Conservation (phyloP, 2,113 vertebrate genomes). For the Pteronura brasiliensis region DNA sequence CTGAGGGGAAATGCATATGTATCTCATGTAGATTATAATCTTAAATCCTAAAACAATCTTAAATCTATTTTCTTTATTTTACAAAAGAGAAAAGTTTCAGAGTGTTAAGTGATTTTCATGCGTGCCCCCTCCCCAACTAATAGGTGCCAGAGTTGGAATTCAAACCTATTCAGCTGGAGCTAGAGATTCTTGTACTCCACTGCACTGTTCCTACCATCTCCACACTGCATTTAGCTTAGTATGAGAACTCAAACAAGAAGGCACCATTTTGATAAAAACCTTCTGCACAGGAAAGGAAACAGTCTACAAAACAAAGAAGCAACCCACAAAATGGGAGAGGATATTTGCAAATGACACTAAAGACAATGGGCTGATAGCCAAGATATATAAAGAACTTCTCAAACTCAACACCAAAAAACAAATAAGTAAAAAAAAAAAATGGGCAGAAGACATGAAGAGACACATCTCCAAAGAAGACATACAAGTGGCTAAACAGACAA, state of each 20-base stretch:
- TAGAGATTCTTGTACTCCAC: rapidly evolving
- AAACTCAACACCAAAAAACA: too few relatives aligned
- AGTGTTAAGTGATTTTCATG: not conserved
- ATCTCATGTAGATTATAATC: not conserved
- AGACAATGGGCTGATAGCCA: too few relatives aligned
- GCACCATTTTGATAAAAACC: not conserved
- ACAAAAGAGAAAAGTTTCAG: not conserved
- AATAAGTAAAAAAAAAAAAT: too few relatives aligned
- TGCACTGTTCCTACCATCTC: not conserved
- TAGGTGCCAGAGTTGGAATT: not conserved
- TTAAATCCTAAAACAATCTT: not conserved
- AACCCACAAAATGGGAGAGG: too few relatives aligned
- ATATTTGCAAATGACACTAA: too few relatives aligned
- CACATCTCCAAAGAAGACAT: too few relatives aligned
- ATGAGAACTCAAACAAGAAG: not conserved
- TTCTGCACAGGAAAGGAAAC: too few relatives aligned
- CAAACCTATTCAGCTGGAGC: too few relatives aligned
- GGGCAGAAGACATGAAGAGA: too few relatives aligned
- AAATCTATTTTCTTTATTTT: not conserved
- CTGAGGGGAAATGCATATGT: not conserved
- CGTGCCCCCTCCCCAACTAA: rapidly evolving
- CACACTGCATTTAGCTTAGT: not conserved
- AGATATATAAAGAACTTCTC: too few relatives aligned
- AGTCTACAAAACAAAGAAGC: too few relatives aligned
- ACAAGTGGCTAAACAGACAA: too few relatives aligned